These are phyloP conservation scores for Drosophila rhopaloa DNA, from an alignment of 1,140 invertebrate species.

Conservation along the genomic window DNA sequence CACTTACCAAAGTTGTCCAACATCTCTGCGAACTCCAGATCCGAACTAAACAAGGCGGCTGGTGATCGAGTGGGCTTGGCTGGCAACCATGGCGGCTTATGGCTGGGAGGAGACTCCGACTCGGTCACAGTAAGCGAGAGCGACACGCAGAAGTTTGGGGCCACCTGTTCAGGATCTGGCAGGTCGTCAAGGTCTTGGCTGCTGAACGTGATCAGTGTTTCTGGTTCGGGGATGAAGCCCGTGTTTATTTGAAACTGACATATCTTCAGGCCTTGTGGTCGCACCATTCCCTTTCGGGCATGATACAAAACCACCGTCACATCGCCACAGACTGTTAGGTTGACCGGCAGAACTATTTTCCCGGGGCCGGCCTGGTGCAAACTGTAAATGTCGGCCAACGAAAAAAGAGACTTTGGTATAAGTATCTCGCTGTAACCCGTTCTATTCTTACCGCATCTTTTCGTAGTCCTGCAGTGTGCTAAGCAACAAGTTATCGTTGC, in stretches of 20 bases:
- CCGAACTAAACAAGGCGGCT: slow-evolving; percentile 90
- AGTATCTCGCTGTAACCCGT: slow-evolving; percentile 9
- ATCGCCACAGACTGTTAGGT: slow-evolving; percentile 92
- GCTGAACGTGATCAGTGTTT: slow-evolving; percentile 90
- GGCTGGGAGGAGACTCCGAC: slow-evolving; percentile 87
- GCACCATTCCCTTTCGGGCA: slow-evolving; percentile 92
- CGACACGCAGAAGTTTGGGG: slow-evolving; percentile 89
- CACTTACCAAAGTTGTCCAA: slow-evolving; percentile 90
- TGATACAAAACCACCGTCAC: slow-evolving; percentile 93
- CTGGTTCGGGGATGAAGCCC: slow-evolving; percentile 91
- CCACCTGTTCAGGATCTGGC: slow-evolving; percentile 92
- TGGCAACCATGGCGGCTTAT: slow-evolving; percentile 91
- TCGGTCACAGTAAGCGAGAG: slow-evolving; percentile 91
- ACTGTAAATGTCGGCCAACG: slow-evolving; percentile 72
- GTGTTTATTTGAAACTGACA: slow-evolving; percentile 95
- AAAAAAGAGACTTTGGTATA: neutral
- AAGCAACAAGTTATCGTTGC: slow-evolving; percentile 93
- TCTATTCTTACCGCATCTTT: slow-evolving; percentile 86
- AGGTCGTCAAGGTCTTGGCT: slow-evolving; percentile 93
- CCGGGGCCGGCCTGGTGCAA: slow-evolving; percentile 91
- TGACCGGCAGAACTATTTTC: slow-evolving; percentile 86
- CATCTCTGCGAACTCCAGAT: slow-evolving; percentile 93
- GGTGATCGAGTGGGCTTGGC: slow-evolving; percentile 87
- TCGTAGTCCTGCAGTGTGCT: slow-evolving; percentile 95
- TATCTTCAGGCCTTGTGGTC: slow-evolving; percentile 94